These are phyloP conservation scores for Stegodyphus dumicola DNA, from an alignment of 1,140 invertebrate species.

Conservation along the genomic window DNA sequence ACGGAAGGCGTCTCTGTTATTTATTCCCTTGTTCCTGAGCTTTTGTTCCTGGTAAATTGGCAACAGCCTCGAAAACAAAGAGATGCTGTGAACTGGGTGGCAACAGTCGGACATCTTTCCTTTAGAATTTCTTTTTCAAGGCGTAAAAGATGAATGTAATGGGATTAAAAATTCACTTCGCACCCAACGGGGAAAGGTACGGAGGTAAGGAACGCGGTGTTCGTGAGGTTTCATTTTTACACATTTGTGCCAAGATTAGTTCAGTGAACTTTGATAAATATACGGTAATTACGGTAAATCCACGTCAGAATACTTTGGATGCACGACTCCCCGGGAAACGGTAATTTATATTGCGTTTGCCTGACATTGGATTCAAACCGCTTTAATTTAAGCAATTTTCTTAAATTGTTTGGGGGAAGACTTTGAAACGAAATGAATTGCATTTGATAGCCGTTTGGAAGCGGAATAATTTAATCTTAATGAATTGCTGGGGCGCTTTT, in stretches of 20 bases:
- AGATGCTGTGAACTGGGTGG: neutral
- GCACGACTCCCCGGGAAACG: neutral
- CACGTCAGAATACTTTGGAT: no score
- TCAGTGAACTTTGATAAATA: neutral
- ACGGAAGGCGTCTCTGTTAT: neutral
- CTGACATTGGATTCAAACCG: no score
- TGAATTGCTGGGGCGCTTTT: conserved; percentile 15
- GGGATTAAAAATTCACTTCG: conserved; percentile 8
- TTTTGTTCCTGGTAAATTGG: conserved; percentile 10
- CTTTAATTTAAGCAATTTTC: conserved; percentile 29
- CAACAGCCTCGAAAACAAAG: neutral
- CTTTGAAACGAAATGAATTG: conserved; percentile 16
- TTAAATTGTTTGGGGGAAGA: conserved; percentile 20
- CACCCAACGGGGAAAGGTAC: no score
- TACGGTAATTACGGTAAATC: no score
- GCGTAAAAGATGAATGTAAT: neutral
- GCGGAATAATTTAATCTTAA: conserved; percentile 13
- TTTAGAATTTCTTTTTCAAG: conserved; percentile 1
- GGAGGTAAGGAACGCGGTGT: no score
- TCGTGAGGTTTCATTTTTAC: no score
- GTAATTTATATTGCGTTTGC: conserved; percentile 15
- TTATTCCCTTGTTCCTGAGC: neutral
- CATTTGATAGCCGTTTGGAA: conserved; percentile 8
- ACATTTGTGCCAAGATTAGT: no score
- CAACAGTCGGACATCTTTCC: conserved; percentile 11